These are phyloP conservation scores for Cephalopterus ornatus DNA, from an alignment of 2,113 vertebrate genomes.

Conservation along the genomic window DNA sequence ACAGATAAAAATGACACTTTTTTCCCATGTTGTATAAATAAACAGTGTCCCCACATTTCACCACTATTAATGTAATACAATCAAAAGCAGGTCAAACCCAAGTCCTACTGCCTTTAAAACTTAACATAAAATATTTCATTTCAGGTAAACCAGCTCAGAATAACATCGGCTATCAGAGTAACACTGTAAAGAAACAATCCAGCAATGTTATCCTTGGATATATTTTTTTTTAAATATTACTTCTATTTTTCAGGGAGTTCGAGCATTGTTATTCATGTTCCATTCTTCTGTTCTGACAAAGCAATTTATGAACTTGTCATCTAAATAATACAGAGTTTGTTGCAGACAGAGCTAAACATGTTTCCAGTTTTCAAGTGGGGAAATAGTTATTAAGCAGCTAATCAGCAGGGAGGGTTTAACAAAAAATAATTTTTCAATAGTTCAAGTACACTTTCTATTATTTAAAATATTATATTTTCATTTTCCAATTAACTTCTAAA, in stretches of 20 bases:
- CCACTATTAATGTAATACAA: not conserved
- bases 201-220: not conserved
- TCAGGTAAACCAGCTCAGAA: not conserved
- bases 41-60: not conserved
- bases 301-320: conserved; percentile 11
- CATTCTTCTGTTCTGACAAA: not conserved
- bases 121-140: not conserved
- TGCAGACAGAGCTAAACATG: not conserved
- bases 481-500: not conserved
- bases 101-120: not conserved
- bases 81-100: not conserved
- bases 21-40: not conserved
- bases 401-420: not conserved
- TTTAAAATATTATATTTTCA: not conserved
- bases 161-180: not conserved
- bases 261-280: not conserved
- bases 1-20: not conserved
- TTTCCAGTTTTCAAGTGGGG: not conserved
- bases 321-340: not conserved
- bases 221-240: not conserved
- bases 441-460: not conserved
- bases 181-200: not conserved
- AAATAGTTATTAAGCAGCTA: not conserved
- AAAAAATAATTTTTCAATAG: not conserved
- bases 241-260: not conserved